Evolutionary conservation across 53 echinoderm and acorn worm genomes (phyloP), one percentile per base, ranked within the genome.

Genomic region (Arbacia lixula): DNA sequence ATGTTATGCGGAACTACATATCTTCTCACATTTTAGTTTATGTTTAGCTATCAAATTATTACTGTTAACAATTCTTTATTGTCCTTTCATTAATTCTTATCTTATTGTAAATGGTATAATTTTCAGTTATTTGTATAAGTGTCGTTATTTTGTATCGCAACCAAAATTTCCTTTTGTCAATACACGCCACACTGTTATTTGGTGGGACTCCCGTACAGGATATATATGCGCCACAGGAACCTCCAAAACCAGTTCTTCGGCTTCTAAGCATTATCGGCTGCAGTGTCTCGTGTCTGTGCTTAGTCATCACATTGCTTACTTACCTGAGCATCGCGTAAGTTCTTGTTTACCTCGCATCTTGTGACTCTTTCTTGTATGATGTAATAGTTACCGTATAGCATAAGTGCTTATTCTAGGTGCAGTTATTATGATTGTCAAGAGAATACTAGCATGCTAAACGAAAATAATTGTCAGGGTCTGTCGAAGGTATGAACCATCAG

Each of bases 261-360:
- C 21, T 66, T 2, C 16, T 36, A 21, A 66, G 66, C 38, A 35
- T 66, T 21, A 36, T 36, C 38, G 66, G 66, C 32, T 66, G 37
- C 66, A 20, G 3, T 17, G 38, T 66, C 3, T 66, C 66, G 38
- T 66, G 66, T 66, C 36, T 66, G 37, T 66, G 37, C 8, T 66
- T 66, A 11, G 1, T 66, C 0, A 36, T 66, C 39, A 66, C 66
- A 4, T 9, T 66, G 37, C 6, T 66, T 2, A 36, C 36, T 3
- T 66, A 35, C 38, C 36, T 66, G 21, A 19, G 66, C 38, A 36
- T 66, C 37, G 32, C n/a, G n/a, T n/a, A n/a, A n/a, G n/a, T n/a
- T n/a, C n/a, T n/a, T n/a, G n/a, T n/a, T n/a, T n/a, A n/a, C n/a
- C n/a, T n/a, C n/a, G n/a, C n/a, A n/a, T n/a, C n/a, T n/a, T n/a